Evolutionary conservation across 2,888 invertebrate species (phyloP).

Genomic region (Mayetiola destructor): DNA sequence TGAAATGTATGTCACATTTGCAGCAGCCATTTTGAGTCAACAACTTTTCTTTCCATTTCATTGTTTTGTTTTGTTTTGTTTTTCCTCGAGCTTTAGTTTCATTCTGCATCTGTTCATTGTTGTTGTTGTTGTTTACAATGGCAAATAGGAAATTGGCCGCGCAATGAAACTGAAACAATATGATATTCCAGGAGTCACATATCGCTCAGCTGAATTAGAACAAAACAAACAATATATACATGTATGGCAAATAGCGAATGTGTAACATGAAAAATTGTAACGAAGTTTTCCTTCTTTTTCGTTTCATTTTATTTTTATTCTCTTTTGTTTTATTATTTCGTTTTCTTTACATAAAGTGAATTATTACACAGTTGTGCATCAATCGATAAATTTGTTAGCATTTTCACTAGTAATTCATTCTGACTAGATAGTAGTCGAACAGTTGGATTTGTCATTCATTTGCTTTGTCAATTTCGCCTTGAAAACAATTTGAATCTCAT

Average conservation of each 20-base stretch:
- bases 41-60: constrained; percentile 2
- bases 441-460: too few relatives aligned
- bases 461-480: too few relatives aligned
- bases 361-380: neutral
- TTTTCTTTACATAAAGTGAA: neutral
- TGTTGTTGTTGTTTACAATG: neutral
- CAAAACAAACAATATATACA: too few relatives aligned
- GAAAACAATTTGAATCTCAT: too few relatives aligned
- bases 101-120: neutral
- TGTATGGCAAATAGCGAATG: too few relatives aligned
- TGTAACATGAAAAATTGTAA: too few relatives aligned
- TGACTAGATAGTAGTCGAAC: too few relatives aligned
- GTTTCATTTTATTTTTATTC: too few relatives aligned
- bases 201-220: neutral
- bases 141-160: too few relatives aligned
- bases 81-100: neutral
- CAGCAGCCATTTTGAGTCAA: constrained; percentile 11
- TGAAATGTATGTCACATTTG: constrained; percentile 11
- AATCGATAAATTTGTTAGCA: too few relatives aligned
- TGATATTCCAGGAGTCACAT: neutral
- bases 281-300: neutral
- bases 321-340: neutral
- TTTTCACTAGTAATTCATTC: too few relatives aligned
- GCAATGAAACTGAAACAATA: neutral
- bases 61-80: neutral